Conservation (phyloP, 2,113 vertebrate species). For the Gracilinanus agilis region DNA sequence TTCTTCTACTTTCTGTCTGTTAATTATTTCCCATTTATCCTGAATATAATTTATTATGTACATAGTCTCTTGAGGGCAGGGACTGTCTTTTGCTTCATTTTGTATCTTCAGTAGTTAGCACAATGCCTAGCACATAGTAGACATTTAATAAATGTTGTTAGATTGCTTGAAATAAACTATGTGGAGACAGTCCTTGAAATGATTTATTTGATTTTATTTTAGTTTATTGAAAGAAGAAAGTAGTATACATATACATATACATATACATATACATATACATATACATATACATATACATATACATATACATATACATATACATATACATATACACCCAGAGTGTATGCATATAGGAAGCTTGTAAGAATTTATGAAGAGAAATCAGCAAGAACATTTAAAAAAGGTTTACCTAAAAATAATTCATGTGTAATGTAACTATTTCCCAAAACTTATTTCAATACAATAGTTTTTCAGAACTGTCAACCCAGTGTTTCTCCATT, state of each 20-base stretch:
- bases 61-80: neutral
- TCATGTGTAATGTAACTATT: neutral
- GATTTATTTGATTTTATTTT: neutral
- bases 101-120: neutral
- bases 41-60: conserved; percentile 23
- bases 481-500: neutral
- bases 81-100: conserved; percentile 25
- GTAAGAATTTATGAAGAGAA: neutral
- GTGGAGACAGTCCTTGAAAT: neutral
- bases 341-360: neutral
- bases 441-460: neutral
- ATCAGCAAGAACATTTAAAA: neutral
- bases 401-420: neutral
- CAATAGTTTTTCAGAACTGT: neutral
- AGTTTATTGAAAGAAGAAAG: neutral
- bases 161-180: neutral
- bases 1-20: neutral
- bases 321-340: too few relatives aligned
- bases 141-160: neutral
- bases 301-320: too few relatives aligned
- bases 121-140: neutral
- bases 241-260: too few relatives aligned
- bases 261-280: too few relatives aligned
- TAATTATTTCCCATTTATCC: neutral
- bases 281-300: too few relatives aligned